Conservation (phyloP, 2,797 vertebrate species). For the Fringilla coelebs region DNA sequence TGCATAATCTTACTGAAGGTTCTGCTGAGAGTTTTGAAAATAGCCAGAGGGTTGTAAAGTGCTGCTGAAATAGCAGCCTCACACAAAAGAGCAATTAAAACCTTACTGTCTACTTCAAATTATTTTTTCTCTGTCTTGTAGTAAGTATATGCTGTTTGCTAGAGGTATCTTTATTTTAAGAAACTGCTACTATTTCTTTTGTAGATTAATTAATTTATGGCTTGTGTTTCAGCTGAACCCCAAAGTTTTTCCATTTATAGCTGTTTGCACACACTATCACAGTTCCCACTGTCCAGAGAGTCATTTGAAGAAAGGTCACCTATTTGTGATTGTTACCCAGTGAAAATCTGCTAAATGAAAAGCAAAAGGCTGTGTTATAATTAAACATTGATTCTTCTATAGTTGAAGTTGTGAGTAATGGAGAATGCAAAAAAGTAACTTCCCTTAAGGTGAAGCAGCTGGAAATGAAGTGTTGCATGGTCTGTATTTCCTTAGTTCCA, state of each 20-base stretch:
- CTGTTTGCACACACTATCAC: not conserved
- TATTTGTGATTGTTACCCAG: not conserved
- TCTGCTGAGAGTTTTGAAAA: slow-evolving; percentile 24
- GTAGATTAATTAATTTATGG: not conserved
- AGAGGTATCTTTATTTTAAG: not conserved
- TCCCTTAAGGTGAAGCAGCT: not conserved
- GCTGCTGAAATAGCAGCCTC: slow-evolving; percentile 9
- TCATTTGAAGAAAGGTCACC: not conserved
- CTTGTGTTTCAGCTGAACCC: not conserved
- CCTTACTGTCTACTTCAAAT: not conserved
- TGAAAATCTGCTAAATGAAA: not conserved
- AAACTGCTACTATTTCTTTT: not conserved
- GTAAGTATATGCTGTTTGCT: not conserved
- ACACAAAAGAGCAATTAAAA: not conserved
- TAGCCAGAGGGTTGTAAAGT: slow-evolving; percentile 7
- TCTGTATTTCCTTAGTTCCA: not conserved
- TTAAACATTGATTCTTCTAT: not conserved
- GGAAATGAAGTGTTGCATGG: not conserved
- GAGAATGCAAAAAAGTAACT: not conserved
- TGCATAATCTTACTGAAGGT: not conserved
- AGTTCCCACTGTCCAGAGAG: not conserved
- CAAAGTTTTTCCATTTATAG: not conserved
- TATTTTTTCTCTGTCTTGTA: not conserved
- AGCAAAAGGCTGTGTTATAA: not conserved
- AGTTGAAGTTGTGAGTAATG: not conserved